Base-by-base conservation (phyloP, 2,113 vertebrate species). In the Agelaius tricolor region DNA sequence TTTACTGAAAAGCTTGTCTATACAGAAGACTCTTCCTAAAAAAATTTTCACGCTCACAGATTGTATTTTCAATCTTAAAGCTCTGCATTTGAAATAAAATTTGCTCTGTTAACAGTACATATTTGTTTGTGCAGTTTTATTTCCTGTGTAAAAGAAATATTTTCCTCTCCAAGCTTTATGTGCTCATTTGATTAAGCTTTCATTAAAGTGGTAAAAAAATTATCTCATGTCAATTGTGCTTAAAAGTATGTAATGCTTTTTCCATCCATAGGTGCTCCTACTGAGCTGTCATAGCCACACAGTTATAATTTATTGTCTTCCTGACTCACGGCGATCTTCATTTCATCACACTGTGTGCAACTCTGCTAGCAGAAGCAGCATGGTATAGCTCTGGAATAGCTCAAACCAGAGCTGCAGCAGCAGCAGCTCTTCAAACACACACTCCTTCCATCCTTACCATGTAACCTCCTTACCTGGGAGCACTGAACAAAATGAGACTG, bases 391-490 rank as follows among this genome's bases (percentile, higher is more conserved):
- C 54, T 9, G 31, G 24, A 47, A 65, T 10, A 85, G 63, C 33
- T 61, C 44, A 44, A 71, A 71, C 8, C 39, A 90, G 44, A 87
- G 33, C 2, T 78, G 65, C 58, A 90, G 51, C 54, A 90, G 51
- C 54, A 81, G 66, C 24, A 84, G 66, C 43, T 88, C 51, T 75
- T 82, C 73, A 46, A 80, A 89, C 37, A 27, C 24, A 65, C 24
- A 14, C 13, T 83, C 47, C 63, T 77, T 79, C 74, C 61, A 63
- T 63, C 57, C 22, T 88, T 35, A 58, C 7, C 88, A 81, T 24
- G 31, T 58, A 90, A 44, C 58, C 47, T 39, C 37, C 97, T 97
- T 97, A 98, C 97, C 97, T 97, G 91, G 39, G 78, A 78, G 78
- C 92, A 91, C 52, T 68, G 65, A 84, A 39, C 66, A 84, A 94